These are phyloP conservation scores for Gonioctena quinquepunctata DNA, from an alignment of 1,140 invertebrate species.

Conservation along the genomic window DNA sequence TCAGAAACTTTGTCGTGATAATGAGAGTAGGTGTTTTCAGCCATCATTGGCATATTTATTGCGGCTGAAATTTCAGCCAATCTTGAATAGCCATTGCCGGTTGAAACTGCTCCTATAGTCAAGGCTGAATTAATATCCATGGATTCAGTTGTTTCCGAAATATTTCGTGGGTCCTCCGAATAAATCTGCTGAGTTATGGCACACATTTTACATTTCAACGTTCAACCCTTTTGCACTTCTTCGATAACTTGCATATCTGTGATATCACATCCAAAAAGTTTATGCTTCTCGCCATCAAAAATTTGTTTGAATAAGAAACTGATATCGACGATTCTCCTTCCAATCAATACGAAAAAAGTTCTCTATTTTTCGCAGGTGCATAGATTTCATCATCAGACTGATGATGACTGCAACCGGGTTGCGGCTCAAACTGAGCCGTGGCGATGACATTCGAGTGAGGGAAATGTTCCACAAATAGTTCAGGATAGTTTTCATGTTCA, in stretches of 20 bases:
- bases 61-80: not conserved
- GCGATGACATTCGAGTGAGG: not conserved
- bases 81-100: conserved; percentile 1
- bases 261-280: conserved; percentile 2
- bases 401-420: conserved; percentile 4
- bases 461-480: not conserved
- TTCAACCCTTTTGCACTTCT: not conserved
- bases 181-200: conserved; percentile 1
- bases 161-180: conserved; percentile 1
- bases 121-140: conserved; percentile 6
- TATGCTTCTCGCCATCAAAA: conserved; percentile 2
- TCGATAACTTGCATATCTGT: conserved; percentile 4
- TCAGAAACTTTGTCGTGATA: conserved; percentile 9
- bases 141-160: conserved; percentile 5
- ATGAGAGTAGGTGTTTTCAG: conserved; percentile 6
- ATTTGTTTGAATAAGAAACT: conserved; percentile 5
- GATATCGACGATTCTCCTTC: not conserved
- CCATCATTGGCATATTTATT: conserved; percentile 10
- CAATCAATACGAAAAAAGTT: not conserved
- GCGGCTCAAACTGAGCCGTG: conserved; percentile 2
- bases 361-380: not conserved
- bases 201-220: conserved; percentile 3
- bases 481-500: not conserved
- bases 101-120: conserved; percentile 5
- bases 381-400: not conserved